Evolutionary conservation across 2,797 vertebrate genomes (phyloP).

Genomic region (Pseudochaenichthys georgianus): DNA sequence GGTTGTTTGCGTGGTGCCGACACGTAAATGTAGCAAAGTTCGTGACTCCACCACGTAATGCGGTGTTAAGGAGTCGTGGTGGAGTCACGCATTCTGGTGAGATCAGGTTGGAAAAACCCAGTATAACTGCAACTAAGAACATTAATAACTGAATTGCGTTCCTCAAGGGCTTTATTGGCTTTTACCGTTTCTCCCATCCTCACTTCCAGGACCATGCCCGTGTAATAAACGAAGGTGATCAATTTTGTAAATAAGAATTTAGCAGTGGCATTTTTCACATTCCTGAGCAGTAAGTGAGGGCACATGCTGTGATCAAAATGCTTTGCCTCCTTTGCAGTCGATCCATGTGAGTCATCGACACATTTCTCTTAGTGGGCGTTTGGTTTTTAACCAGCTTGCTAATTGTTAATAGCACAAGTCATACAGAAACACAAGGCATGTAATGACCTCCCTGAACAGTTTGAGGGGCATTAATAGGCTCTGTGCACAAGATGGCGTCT

Average conservation of each 20-base stretch:
- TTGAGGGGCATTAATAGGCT: slow-evolving; percentile 3
- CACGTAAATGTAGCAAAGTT: no score
- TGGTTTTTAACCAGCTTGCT: not conserved
- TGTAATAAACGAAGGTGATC: not conserved
- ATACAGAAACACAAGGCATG: not conserved
- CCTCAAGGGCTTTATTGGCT: not conserved
- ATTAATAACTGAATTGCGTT: not conserved
- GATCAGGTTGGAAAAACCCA: not conserved
- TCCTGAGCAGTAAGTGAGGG: not conserved
- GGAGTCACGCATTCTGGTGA: no score
- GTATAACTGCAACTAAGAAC: not conserved
- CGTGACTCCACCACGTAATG: no score
- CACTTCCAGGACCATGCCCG: not conserved
- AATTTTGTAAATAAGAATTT: not conserved
- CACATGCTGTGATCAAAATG: not conserved
- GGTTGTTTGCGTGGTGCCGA: no score
- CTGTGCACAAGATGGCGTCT: no score
- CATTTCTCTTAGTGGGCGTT: not conserved
- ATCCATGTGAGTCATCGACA: not conserved
- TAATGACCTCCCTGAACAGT: not conserved
- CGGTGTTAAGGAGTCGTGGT: no score
- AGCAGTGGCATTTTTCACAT: not conserved
- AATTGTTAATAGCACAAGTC: not conserved
- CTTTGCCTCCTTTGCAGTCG: not conserved
- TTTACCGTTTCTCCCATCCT: not conserved